Evolutionary conservation across 1,140 invertebrate genomes (phyloP).

Genomic region (Ceratitis capitata): DNA sequence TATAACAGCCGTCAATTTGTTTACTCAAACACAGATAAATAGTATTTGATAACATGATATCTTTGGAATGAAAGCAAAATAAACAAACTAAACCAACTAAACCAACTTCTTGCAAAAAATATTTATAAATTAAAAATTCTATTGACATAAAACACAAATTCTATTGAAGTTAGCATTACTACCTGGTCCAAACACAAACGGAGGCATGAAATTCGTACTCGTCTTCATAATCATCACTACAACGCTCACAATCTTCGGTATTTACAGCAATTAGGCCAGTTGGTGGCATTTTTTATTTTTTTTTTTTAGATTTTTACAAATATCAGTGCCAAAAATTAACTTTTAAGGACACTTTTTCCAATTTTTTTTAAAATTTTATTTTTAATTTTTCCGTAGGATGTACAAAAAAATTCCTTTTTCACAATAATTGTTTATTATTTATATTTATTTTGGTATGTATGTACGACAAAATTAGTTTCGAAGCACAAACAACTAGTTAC

Average conservation of each 20-base stretch:
- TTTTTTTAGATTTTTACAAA: neutral
- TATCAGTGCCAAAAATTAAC: neutral
- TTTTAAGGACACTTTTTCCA: neutral
- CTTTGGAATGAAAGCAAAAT: too few relatives aligned
- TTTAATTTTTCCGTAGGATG: too few relatives aligned
- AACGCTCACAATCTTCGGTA: neutral
- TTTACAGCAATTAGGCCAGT: neutral
- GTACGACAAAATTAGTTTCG: neutral
- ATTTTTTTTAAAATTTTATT: neutral
- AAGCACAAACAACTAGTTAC: neutral
- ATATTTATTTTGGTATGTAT: too few relatives aligned
- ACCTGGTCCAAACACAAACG: conserved; percentile 23
- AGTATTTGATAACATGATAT: too few relatives aligned
- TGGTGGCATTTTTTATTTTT: neutral
- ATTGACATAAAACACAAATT: too few relatives aligned
- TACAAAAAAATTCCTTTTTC: neutral
- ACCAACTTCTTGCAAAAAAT: too few relatives aligned
- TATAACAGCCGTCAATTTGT: neutral
- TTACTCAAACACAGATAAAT: neutral
- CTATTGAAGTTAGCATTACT: neutral
- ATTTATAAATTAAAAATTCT: too few relatives aligned
- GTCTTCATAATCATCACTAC: neutral
- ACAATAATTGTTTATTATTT: neutral
- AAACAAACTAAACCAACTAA: too few relatives aligned
- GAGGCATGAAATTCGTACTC: conserved; percentile 1